Base-by-base conservation (phyloP, 1,140 invertebrate species). In the Drosophila carrolli region DNA sequence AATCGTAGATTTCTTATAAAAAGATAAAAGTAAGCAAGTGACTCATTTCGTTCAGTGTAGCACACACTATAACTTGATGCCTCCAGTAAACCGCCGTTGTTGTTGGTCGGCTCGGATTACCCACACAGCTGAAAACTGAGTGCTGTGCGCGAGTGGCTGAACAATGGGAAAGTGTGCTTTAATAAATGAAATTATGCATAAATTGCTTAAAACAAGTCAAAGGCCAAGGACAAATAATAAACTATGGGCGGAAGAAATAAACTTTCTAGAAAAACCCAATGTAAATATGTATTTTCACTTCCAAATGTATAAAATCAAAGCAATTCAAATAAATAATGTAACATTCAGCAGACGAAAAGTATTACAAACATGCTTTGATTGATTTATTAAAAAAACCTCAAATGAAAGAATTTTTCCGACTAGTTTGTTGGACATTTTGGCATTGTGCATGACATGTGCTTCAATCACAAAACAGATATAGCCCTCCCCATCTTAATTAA, bases 51-150 rank as follows among this genome's bases (percentile, higher is more conserved):
- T 43, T 7, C 60, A 35, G 56, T 63, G 60, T 41, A 10, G 1
- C 8, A 29, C 37, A 32, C 41, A 62, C 57, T 41, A 59, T 32
- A 44, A 47, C 63, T 62, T 66, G 58, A 63, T 48, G 43, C 44
- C 66, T 29, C 29, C 27, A 58, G 46, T 72, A 37, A 67, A n/a
- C 29, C 37, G 16, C 38, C 60, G 23, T 32, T 67, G 13, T 32
- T 73, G 47, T 60, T 47, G 56, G 35, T 53, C 27, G 68, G 32
- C 16, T 75, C 51, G 62, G 59, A 75, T 75, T 75, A 74, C 70
- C 60, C 50, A 38, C 37, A 47, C 67, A 73, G 41, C 37, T 47
- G 40, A 35, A 47, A 38, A 72, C 50, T 11, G 23, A 40, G 67
- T 32, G 40, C 13, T 35, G 14, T 13, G n/a, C 41, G 61, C 57